Evolutionary conservation across 2,888 invertebrate species (phyloP).

Genomic region (Thumatha senex): DNA sequence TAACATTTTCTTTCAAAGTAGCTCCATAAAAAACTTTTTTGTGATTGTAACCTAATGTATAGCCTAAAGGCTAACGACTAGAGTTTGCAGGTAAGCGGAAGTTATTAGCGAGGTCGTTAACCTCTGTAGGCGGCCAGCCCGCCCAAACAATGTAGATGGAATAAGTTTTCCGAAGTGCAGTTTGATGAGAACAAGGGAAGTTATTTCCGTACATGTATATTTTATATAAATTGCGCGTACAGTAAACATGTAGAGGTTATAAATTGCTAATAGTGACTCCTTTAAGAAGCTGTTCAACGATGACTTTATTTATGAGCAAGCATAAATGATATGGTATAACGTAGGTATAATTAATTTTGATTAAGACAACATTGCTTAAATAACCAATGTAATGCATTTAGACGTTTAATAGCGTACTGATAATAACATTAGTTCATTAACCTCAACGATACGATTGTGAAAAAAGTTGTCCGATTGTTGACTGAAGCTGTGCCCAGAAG

Average conservation of each 20-base stretch:
- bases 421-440: no score
- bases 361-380: no score
- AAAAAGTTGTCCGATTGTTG: no score
- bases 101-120: conserved; percentile 75
- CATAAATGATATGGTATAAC: no score
- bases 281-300: not conserved
- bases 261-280: not conserved
- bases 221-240: conserved; percentile 3
- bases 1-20: conserved; percentile 22
- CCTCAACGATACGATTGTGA: no score
- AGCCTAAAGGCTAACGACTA: conserved; percentile 46
- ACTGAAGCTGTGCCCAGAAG: no score
- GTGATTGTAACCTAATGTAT: conserved; percentile 45
- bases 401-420: no score
- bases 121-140: conserved; percentile 53
- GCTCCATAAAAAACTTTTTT: conserved; percentile 41
- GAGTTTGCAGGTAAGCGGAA: conserved; percentile 74
- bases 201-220: conserved; percentile 6
- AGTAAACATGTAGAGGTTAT: not conserved
- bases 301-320: not conserved
- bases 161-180: conserved; percentile 35
- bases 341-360: no score
- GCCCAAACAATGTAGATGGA: conserved; percentile 60
- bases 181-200: conserved; percentile 10
- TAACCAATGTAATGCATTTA: no score